Evolutionary conservation across 2,113 vertebrate species (phyloP).

Genomic region (Carassius gibelio): DNA sequence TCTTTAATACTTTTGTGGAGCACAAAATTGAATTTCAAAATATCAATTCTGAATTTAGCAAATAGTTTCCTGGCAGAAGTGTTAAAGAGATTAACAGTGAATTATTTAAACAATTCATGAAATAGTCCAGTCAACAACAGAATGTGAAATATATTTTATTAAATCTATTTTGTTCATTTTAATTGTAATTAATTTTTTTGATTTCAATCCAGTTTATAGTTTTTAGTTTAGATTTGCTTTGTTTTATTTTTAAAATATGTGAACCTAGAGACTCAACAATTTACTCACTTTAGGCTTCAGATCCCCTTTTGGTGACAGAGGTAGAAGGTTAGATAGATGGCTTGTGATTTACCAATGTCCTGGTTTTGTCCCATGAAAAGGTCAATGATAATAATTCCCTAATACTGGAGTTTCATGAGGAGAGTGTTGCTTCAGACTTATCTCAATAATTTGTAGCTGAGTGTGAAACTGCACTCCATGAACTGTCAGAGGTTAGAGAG

Average conservation of each 20-base stretch:
- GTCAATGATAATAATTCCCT: conserved; percentile 29
- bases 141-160: background rate
- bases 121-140: background rate
- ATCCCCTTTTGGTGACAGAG: background rate
- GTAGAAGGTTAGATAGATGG: conserved; percentile 3
- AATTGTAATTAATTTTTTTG: no score
- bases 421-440: conserved; percentile 16
- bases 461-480: conserved; percentile 31
- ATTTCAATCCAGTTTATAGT: no score
- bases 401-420: conserved; percentile 1
- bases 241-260: background rate
- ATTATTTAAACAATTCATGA: background rate
- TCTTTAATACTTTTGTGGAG: background rate
- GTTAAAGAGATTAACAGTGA: background rate
- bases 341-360: conserved; percentile 20
- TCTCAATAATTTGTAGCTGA: conserved; percentile 29
- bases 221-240: background rate
- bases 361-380: conserved; percentile 22
- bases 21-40: background rate
- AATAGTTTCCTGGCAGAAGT: background rate
- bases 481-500: conserved; percentile 28
- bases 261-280: background rate
- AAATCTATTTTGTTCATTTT: background rate
- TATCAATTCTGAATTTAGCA: background rate
- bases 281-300: background rate